A percentile compares a stretch with the other conserved stretches of the same genome.
Evolutionary conservation across 2,888 invertebrate species (phyloP).

Genomic region (Oligia latruncula): DNA sequence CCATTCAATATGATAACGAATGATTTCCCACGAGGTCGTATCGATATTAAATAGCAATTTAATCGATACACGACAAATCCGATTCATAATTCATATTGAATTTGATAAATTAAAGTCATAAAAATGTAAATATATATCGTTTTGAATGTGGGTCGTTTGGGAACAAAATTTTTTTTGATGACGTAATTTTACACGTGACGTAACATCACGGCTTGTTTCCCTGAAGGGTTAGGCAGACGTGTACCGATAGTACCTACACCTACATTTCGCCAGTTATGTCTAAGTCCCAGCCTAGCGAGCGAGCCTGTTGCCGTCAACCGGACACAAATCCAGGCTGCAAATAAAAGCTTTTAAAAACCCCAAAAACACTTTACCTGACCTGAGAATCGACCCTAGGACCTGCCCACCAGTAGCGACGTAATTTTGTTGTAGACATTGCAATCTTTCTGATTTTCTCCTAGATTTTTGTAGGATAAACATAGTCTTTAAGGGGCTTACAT

Average conservation of each 20-base stretch:
- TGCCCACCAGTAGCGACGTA: background rate
- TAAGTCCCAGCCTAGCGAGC: background rate
- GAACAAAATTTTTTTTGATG: slow-evolving; percentile 35
- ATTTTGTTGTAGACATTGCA: background rate
- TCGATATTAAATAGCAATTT: slow-evolving; percentile 77
- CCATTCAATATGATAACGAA: slow-evolving; percentile 70
- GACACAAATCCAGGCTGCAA: background rate
- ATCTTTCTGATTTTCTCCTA: background rate
- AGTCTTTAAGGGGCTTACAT: background rate
- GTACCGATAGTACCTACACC: too few species aligned
- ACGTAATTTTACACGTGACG: background rate
- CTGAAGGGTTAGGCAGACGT: background rate
- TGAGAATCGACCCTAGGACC: too few species aligned
- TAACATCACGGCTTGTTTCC: background rate
- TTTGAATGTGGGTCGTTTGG: slow-evolving; percentile 35
- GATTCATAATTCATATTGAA: slow-evolving; percentile 72
- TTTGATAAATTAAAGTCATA: slow-evolving; percentile 70
- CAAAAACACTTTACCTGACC: background rate
- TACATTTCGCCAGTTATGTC: too few species aligned
- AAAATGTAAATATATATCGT: slow-evolving; percentile 56
- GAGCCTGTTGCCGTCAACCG: background rate
- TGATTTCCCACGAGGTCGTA: slow-evolving; percentile 82
- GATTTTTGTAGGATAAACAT: slow-evolving; percentile 3
- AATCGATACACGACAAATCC: slow-evolving; percentile 73
- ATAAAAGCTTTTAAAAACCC: too few species aligned